Conservation (phyloP, 2,888 invertebrate species). For the Patella ulyssiponensis region DNA sequence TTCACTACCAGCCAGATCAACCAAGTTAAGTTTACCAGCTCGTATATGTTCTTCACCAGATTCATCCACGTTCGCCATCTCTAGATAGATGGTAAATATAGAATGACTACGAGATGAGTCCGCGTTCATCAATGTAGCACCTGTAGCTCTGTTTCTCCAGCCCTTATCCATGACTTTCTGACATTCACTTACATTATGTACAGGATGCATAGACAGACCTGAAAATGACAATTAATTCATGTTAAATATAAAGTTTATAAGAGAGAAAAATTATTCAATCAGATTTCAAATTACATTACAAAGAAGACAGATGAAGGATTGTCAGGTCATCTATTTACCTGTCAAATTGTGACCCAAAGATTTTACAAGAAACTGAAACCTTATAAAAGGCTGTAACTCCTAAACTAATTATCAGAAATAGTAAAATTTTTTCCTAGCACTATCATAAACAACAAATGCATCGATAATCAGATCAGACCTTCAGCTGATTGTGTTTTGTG, state of each 20-base stretch:
- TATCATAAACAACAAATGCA: too few species aligned
- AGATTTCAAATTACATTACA: too few species aligned
- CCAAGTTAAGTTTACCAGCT: conserved; percentile 86
- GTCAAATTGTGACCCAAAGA: too few species aligned
- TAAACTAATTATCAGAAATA: too few species aligned
- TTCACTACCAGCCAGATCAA: conserved; percentile 91
- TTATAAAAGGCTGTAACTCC: too few species aligned
- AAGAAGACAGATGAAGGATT: not conserved
- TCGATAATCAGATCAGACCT: too few species aligned
- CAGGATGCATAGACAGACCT: conserved; percentile 83
- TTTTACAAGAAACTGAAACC: too few species aligned
- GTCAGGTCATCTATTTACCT: not conserved
- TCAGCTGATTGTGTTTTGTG: too few species aligned
- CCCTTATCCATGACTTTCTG: conserved; percentile 83
- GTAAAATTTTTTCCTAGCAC: too few species aligned
- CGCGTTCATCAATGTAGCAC: conserved; percentile 91
- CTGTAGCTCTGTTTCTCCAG: conserved; percentile 85
- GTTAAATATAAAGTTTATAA: not conserved
- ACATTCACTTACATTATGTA: conserved; percentile 85
- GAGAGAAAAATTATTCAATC: too few species aligned
- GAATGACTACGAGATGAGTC: conserved; percentile 87
- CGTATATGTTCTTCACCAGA: conserved; percentile 76
- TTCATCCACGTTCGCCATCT: conserved; percentile 80
- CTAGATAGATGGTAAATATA: conserved; percentile 87
- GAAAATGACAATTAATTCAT: conserved; percentile 29